Percentiles rank a stretch among this genome's conserved stretches.
phyloP scores from a whole-genome alignment of 2,113 vertebrate genomes.

The Colaptes auratus region DNA sequence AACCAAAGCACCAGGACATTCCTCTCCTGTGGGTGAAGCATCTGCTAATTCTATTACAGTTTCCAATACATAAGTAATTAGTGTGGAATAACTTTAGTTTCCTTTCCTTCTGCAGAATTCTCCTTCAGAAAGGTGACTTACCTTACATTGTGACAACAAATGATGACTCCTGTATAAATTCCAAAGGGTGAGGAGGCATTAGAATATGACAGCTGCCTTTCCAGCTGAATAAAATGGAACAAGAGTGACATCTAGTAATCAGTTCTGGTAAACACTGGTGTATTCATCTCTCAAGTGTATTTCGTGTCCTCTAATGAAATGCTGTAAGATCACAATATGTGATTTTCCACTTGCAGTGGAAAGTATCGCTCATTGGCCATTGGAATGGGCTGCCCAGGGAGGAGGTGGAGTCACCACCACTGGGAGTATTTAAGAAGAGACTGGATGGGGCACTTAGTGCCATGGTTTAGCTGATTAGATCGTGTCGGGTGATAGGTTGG shows the following conservation, averaged over 20 bases:
- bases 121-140: neutral
- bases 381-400: no score
- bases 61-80: neutral
- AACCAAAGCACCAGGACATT: no score
- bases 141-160: neutral
- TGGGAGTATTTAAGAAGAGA: no score
- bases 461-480: no score
- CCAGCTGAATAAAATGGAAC: neutral
- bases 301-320: neutral
- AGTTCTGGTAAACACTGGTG: neutral
- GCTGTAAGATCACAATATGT: neutral
- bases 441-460: no score
- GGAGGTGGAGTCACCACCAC: no score
- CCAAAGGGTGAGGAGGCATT: neutral
- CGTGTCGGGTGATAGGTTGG: no score
- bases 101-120: neutral
- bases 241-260: neutral
- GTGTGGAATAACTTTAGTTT: neutral
- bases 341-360: neutral
- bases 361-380: neutral
- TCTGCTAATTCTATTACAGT: neutral
- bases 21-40: neutral
- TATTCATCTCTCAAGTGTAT: neutral
- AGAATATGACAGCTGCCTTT: neutral
- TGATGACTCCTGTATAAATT: neutral